phyloP scores from a whole-genome alignment of 2,888 invertebrate species.

The Mycalesis mineus region DNA sequence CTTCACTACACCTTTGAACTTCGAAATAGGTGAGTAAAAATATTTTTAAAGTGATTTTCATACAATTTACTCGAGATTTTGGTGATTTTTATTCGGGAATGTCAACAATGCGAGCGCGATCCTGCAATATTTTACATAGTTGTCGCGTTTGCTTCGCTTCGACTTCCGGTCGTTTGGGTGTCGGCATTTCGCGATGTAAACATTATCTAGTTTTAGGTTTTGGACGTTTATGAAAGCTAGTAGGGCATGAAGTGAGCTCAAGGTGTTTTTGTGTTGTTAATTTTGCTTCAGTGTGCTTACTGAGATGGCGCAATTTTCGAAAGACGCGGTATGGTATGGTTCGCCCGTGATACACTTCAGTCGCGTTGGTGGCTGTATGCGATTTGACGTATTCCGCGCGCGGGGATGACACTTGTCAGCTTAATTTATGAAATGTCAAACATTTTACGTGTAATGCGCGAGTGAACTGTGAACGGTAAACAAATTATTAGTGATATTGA shows the following conservation, averaged over 20 bases:
- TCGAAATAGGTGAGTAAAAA: constrained; percentile 85
- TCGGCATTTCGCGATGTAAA: constrained; percentile 78
- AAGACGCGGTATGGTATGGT: constrained; percentile 78
- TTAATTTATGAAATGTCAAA: constrained; percentile 76
- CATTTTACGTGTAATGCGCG: constrained; percentile 68
- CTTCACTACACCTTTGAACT: constrained; percentile 80
- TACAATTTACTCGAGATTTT: constrained; percentile 80
- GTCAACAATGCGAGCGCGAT: constrained; percentile 86
- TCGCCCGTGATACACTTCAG: constrained; percentile 79
- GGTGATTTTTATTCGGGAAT: constrained; percentile 83
- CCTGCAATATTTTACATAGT: constrained; percentile 88
- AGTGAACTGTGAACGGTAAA: constrained; percentile 76
- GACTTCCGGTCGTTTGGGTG: constrained; percentile 78
- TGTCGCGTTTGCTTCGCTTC: constrained; percentile 83
- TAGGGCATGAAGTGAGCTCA: constrained; percentile 74
- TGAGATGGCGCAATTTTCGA: constrained; percentile 80
- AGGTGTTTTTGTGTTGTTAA: constrained; percentile 77
- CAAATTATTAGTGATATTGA: constrained; percentile 69
- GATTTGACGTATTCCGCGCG: constrained; percentile 79
- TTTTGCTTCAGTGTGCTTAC: constrained; percentile 76
- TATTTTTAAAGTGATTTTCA: constrained; percentile 78
- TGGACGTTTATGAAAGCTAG: constrained; percentile 64
- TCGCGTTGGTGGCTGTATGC: constrained; percentile 78
- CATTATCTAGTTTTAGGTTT: constrained; percentile 74
- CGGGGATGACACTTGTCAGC: constrained; percentile 76